These are phyloP conservation scores for Synanceia verrucosa DNA, from an alignment of 2,797 vertebrate genomes.

Conservation along the genomic window DNA sequence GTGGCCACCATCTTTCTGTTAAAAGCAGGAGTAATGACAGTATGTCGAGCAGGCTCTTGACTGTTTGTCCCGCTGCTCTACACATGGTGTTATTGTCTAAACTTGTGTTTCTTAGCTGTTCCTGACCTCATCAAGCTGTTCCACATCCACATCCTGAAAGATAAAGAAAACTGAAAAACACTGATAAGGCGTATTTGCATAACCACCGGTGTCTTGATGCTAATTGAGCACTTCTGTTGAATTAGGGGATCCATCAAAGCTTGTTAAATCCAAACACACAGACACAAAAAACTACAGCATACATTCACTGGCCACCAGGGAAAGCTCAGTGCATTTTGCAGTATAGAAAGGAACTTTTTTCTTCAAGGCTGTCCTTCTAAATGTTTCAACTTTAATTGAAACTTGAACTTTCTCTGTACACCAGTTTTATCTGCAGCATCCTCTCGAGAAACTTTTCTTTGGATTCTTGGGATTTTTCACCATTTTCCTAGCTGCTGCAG, in stretches of 20 bases:
- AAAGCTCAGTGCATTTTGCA: no score
- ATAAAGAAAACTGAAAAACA: constrained; percentile 7
- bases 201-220: constrained; percentile 1
- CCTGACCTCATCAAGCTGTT: not conserved
- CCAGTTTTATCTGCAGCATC: no score
- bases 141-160: not conserved
- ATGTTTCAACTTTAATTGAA: no score
- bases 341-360: no score
- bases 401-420: no score
- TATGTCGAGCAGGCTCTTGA: not conserved
- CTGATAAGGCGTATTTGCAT: constrained; percentile 10
- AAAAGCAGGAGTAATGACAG: not conserved
- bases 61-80: not conserved
- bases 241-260: constrained; percentile 1
- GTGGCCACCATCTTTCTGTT: no score
- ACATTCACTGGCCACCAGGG: not conserved
- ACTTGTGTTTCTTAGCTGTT: not conserved
- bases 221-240: constrained; percentile 2
- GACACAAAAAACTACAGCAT: not conserved
- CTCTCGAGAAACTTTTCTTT: no score
- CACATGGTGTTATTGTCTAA: not conserved
- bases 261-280: not conserved
- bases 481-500: no score
- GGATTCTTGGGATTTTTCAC: no score
- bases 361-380: no score